These are phyloP conservation scores for Ashinkailepas kermadecensis DNA, from an alignment of 2,888 invertebrate genomes.

Conservation along the genomic window DNA sequence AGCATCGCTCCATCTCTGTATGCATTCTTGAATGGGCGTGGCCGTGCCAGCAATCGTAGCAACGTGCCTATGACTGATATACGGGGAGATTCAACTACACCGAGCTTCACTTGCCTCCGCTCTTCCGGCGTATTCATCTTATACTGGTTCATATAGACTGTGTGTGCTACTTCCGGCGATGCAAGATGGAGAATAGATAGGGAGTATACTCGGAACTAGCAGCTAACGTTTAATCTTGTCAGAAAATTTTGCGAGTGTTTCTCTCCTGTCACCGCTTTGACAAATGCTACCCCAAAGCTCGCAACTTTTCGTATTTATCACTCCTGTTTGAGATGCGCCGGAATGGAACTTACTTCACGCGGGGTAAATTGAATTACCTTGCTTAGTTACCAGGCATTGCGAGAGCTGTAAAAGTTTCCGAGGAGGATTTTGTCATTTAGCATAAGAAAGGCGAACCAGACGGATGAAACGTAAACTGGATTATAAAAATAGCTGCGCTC, in stretches of 20 bases:
- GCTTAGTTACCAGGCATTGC: conserved; percentile 9
- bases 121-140: too few relatives aligned
- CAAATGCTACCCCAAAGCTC: background rate
- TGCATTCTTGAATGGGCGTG: too few relatives aligned
- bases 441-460: conserved; percentile 14
- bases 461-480: conserved; percentile 5
- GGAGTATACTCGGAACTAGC: too few relatives aligned
- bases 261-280: background rate
- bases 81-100: too few relatives aligned
- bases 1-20: background rate
- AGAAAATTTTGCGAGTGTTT: background rate
- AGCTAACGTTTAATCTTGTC: background rate
- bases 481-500: background rate
- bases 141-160: too few relatives aligned
- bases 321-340: background rate
- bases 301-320: conserved; percentile 8
- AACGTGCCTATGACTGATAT: too few relatives aligned
- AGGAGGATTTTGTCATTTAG: background rate
- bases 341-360: conserved; percentile 14
- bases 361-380: conserved; percentile 8
- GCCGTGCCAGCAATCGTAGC: too few relatives aligned
- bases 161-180: too few relatives aligned
- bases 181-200: too few relatives aligned
- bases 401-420: background rate
- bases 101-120: too few relatives aligned